These are phyloP conservation scores for Agrotis clavis DNA, from an alignment of 2,888 invertebrate species.

Conservation along the genomic window DNA sequence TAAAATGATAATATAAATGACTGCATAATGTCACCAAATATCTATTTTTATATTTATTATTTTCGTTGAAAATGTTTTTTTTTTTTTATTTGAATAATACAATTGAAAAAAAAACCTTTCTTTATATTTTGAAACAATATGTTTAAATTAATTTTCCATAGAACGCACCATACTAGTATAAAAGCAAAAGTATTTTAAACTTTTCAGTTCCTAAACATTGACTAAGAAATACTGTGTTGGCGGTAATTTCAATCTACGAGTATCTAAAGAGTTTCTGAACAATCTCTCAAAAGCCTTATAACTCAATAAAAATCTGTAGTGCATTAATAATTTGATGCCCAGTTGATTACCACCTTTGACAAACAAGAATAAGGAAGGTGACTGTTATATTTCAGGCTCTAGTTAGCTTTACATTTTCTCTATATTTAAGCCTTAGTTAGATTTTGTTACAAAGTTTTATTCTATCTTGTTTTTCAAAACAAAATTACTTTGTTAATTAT, in stretches of 20 bases:
- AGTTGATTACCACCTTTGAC: background rate
- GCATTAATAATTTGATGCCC: background rate
- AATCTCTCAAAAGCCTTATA: slow-evolving; percentile 14
- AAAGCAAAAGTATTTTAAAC: background rate
- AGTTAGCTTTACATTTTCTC: background rate
- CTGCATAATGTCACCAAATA: background rate
- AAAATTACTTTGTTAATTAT: too few relatives aligned
- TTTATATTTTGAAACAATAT: too few relatives aligned
- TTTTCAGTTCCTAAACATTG: background rate
- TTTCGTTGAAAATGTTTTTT: too few relatives aligned
- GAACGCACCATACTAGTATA: background rate
- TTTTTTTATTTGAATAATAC: background rate
- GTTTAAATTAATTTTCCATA: background rate
- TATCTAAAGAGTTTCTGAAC: slow-evolving; percentile 1
- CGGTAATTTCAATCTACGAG: slow-evolving; percentile 10
- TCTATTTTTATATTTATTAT: too few relatives aligned
- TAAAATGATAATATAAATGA: background rate
- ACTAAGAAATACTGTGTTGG: background rate
- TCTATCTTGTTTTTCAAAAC: too few relatives aligned
- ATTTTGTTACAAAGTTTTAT: background rate
- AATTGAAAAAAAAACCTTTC: background rate
- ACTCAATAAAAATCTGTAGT: slow-evolving; percentile 21
- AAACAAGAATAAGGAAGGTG: background rate
- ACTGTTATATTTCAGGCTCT: background rate
- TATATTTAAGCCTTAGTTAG: too few relatives aligned